Evolutionary conservation across 2,888 invertebrate species (phyloP), one percentile per base, ranked within the genome.

Genomic region (Thalpophila matura): DNA sequence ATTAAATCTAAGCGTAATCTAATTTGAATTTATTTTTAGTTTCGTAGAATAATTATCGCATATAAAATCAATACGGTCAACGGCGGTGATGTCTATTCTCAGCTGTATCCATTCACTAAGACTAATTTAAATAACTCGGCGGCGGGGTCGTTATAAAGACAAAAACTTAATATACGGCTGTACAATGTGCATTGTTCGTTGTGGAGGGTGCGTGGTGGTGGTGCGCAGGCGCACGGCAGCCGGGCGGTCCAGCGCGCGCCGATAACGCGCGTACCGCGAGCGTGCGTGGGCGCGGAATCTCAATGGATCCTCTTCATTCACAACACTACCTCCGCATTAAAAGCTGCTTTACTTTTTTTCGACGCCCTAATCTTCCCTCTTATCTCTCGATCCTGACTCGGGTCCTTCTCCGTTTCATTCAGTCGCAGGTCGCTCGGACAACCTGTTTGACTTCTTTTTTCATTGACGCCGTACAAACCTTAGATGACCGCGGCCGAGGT

Each of bases 261-360:
- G 90, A 88, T 88, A 90, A 84, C 85, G 81, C 82, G 82, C 79
- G 79, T 80, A 72, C 81, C 80, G 69, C 80, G 69, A 77, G 69
- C 83, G 85, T 87, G 94, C 94, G 93, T 94, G 92, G 94, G 94
- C 91, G 91, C 88, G 77, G 86, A 83, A 87, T 84, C 91, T 94
- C 93, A 94, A 94, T 94, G 94, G 93, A 85, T 89, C 87, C 91
- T 91, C 91, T 94, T 93, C 94, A 95, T 95, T 95, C 94, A 94
- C 93, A 93, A 94, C 92, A 91, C 91, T 88, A 89, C 91, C 92
- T 90, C 86, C 87, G 87, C 93, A 93, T 94, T 93, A 94, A 94
- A 86, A 91, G 89, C 89, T 85, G 89, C 91, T 91, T 92, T 91
- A 87, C 86, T 92, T 94, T 94, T 94, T 93, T 91, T 89, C 87